Percentiles rank a stretch among this genome's conserved stretches.
Evolutionary conservation across 1,140 invertebrate genomes (phyloP).

Genomic region (Papilio dardanus): DNA sequence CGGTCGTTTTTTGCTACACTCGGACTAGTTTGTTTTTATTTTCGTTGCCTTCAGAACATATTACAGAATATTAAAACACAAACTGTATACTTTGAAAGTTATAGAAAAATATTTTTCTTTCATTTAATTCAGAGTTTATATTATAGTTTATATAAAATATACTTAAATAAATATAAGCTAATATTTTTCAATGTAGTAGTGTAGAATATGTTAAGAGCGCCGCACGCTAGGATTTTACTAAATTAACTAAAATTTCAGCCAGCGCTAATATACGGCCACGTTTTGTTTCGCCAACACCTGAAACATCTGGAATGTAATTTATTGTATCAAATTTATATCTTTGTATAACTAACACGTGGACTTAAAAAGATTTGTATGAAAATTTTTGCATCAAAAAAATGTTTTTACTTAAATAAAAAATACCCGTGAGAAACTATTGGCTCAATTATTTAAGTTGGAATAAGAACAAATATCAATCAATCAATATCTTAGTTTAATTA

Average conservation of each 20-base stretch:
- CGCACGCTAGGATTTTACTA: neutral
- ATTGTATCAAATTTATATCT: constrained; percentile 11
- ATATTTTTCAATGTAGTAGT: neutral
- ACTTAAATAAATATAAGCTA: too few species aligned
- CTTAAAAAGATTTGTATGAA: neutral
- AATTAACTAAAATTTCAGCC: constrained; percentile 8
- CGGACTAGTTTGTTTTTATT: too few species aligned
- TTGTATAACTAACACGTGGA: neutral
- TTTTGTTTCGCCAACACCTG: constrained; percentile 13
- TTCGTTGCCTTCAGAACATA: neutral
- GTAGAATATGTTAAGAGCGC: neutral
- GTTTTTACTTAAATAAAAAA: neutral
- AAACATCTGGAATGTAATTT: constrained; percentile 4
- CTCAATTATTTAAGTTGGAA: too few species aligned
- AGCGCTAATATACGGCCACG: neutral
- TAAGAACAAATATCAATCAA: too few species aligned
- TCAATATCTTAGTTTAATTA: too few species aligned
- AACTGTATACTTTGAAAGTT: neutral
- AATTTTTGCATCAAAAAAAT: neutral
- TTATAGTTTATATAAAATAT: too few species aligned
- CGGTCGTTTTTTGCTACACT: too few species aligned
- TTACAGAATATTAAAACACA: neutral
- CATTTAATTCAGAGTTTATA: neutral
- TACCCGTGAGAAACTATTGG: neutral
- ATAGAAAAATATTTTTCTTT: neutral